These are phyloP conservation scores for Euphydryas editha DNA, from an alignment of 2,888 invertebrate genomes.

Conservation along the genomic window DNA sequence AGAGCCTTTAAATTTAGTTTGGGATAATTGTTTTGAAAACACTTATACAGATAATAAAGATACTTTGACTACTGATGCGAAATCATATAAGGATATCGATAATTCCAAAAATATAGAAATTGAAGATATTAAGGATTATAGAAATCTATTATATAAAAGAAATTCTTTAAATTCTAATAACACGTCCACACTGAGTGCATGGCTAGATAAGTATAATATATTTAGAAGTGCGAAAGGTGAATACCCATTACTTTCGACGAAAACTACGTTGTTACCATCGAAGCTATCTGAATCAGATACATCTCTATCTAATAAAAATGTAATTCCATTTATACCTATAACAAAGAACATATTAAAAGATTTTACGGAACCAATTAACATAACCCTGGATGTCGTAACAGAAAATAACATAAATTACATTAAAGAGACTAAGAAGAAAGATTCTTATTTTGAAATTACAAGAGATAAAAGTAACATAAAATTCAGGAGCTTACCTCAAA, in stretches of 20 bases:
- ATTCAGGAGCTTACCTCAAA: constrained; percentile 75
- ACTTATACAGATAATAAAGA: constrained; percentile 49
- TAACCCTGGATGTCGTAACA: constrained; percentile 57
- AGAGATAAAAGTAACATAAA: constrained; percentile 74
- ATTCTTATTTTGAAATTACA: constrained; percentile 63
- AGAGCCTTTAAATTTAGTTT: constrained; percentile 60
- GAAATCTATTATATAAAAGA: constrained; percentile 63
- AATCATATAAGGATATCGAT: constrained; percentile 55
- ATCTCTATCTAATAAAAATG: constrained; percentile 25
- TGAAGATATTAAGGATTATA: constrained; percentile 47
- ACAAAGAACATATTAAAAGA: constrained; percentile 60
- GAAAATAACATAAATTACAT: constrained; percentile 56
- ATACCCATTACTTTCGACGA: constrained; percentile 15
- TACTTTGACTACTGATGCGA: constrained; percentile 48
- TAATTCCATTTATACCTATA: constrained; percentile 65
- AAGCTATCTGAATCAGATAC: constrained; percentile 20
- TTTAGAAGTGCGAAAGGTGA: constrained; percentile 61
- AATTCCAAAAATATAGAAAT: constrained; percentile 50
- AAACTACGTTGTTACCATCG: constrained; percentile 33
- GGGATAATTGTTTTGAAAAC: constrained; percentile 71
- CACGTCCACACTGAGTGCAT: constrained; percentile 57
- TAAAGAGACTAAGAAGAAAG: constrained; percentile 64
- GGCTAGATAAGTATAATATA: constrained; percentile 66
- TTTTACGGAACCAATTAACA: constrained; percentile 51
- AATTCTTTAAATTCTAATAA: constrained; percentile 55